Percentiles rank a stretch among this genome's conserved stretches.
Conservation (phyloP, 2,797 vertebrate genomes). For the Malacoctenus gilli region DNA sequence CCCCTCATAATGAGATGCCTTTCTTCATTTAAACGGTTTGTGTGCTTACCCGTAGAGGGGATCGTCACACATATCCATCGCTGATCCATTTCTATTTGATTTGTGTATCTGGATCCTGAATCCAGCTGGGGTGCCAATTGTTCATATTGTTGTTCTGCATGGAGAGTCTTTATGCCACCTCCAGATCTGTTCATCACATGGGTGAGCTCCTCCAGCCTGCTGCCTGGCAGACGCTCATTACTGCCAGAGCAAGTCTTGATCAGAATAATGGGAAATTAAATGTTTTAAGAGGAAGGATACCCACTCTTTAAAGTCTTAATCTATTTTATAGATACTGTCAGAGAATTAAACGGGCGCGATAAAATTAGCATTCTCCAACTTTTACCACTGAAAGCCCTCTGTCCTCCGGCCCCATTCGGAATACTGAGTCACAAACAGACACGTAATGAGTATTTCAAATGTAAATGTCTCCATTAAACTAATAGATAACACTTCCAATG, state of each 20-base stretch:
- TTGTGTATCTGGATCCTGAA: constrained; percentile 30
- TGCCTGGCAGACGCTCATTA: constrained; percentile 61
- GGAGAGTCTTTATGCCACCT: constrained; percentile 16
- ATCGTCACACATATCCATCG: constrained; percentile 42
- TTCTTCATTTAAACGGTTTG: constrained; percentile 36
- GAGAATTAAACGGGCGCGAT: constrained; percentile 56
- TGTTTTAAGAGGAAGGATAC: constrained; percentile 65
- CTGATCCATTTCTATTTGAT: constrained; percentile 31
- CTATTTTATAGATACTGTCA: constrained; percentile 63
- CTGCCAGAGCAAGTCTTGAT: constrained; percentile 56
- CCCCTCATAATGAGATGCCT: constrained; percentile 26
- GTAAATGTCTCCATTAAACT: constrained; percentile 44
- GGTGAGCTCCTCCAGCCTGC: constrained; percentile 51
- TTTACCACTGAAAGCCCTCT: constrained; percentile 26
- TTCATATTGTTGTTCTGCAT: constrained; percentile 37
- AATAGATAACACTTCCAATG: constrained; percentile 23
- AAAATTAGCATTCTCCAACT: constrained; percentile 60
- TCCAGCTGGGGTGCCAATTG: constrained; percentile 20
- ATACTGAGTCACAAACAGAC: constrained; percentile 41
- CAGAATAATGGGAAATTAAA: constrained; percentile 73
- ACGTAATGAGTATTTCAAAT: constrained; percentile 23
- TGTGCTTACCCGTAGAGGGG: constrained; percentile 16
- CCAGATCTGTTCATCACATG: constrained; percentile 45
- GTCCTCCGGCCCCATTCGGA: constrained; percentile 43
- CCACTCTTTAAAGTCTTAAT: constrained; percentile 68